These are phyloP conservation scores for Hirundichthys speculiger DNA, from an alignment of 2,113 vertebrate species.

Conservation along the genomic window DNA sequence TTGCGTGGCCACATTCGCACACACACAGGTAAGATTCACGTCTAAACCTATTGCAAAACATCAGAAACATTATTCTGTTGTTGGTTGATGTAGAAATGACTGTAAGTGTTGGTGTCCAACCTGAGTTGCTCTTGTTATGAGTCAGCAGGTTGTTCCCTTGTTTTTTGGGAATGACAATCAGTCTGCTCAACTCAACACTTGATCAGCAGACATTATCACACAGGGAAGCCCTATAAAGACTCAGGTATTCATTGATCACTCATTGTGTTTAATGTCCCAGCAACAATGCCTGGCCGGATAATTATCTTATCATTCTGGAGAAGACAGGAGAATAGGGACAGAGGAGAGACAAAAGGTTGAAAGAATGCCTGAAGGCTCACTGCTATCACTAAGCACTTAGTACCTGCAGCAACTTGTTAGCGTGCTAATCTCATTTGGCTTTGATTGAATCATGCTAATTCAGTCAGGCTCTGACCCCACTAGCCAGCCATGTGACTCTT, in stretches of 20 bases:
- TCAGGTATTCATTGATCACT: constrained; percentile 72
- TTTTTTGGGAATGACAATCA: constrained; percentile 32
- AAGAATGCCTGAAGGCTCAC: constrained; percentile 46
- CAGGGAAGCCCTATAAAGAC: constrained; percentile 50
- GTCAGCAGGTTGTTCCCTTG: constrained; percentile 30
- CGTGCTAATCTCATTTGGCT: constrained; percentile 70
- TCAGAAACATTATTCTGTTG: not conserved
- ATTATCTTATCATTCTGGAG: constrained; percentile 67
- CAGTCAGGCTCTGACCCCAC: constrained; percentile 58
- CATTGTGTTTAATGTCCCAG: constrained; percentile 65
- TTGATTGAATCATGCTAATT: constrained; percentile 78
- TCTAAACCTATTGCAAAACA: not conserved
- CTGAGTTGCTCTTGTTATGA: constrained; percentile 35
- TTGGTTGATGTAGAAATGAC: constrained; percentile 21
- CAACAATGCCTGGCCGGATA: constrained; percentile 58
- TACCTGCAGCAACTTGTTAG: constrained; percentile 71
- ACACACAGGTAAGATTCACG: constrained; percentile 86
- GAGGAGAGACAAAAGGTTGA: constrained; percentile 58
- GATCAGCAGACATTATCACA: constrained; percentile 55
- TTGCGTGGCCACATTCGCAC: constrained; percentile 94
- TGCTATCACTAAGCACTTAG: constrained; percentile 58
- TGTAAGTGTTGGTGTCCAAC: not conserved
- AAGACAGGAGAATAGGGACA: constrained; percentile 40
- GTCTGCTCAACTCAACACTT: constrained; percentile 42
- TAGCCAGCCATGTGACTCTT: constrained; percentile 53